These are phyloP conservation scores for Alectura lathami DNA, from an alignment of 2,113 vertebrate species.

Conservation along the genomic window DNA sequence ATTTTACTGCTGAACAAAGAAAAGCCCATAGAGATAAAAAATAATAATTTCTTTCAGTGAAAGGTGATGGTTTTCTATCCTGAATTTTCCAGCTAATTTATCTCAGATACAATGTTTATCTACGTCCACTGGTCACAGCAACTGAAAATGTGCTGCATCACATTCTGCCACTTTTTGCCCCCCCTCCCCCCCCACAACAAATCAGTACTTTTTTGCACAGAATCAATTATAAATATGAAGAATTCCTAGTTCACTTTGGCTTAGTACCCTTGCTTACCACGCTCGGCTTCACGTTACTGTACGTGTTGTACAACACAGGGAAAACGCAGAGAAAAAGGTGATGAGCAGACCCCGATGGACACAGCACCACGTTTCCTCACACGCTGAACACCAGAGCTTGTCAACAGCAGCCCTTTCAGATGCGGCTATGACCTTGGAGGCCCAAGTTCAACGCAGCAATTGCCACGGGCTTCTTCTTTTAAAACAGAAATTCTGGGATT, in stretches of 20 bases:
- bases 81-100: not conserved
- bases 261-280: not conserved
- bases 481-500: not conserved
- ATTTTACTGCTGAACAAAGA: not conserved
- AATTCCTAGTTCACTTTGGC: not conserved
- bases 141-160: not conserved
- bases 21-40: not conserved
- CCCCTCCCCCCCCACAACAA: too few species aligned
- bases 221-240: not conserved
- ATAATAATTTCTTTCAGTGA: not conserved
- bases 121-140: not conserved
- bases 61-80: not conserved
- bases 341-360: not conserved
- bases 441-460: not conserved
- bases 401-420: not conserved
- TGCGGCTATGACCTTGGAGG: not conserved
- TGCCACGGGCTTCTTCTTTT: not conserved
- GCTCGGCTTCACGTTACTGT: not conserved
- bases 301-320: not conserved
- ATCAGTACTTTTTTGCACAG: not conserved
- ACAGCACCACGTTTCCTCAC: rapidly evolving
- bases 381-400: not conserved
- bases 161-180: not conserved
- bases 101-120: not conserved
- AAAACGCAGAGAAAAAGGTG: not conserved